Conservation (phyloP, 2,113 vertebrate genomes). For the Neopipo cinnamomea region DNA sequence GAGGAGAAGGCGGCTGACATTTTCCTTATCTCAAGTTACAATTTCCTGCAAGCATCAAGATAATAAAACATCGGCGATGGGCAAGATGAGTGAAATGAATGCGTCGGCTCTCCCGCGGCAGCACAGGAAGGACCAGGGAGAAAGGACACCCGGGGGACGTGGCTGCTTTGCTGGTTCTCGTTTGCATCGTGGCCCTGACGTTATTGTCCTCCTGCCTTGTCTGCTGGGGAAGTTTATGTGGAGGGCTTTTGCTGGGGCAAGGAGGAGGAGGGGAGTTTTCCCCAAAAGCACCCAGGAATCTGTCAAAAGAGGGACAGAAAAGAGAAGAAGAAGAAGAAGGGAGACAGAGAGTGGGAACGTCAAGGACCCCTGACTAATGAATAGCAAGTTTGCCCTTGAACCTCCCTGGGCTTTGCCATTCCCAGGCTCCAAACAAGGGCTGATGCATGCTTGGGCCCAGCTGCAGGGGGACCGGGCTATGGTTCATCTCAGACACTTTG, state of each 20-base stretch:
- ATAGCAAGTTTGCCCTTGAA: conserved; percentile 90
- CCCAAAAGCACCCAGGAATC: conserved; percentile 79
- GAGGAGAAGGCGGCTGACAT: conserved; percentile 51
- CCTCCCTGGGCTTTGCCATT: conserved; percentile 84
- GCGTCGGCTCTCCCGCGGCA: neutral
- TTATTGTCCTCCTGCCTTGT: conserved; percentile 72
- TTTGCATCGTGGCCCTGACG: conserved; percentile 63
- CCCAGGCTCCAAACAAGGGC: conserved; percentile 91
- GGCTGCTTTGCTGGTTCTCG: conserved; percentile 6
- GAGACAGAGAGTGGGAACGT: conserved; percentile 75
- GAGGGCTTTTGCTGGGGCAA: conserved; percentile 48
- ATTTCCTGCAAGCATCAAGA: conserved; percentile 68
- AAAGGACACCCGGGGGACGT: conserved; percentile 43
- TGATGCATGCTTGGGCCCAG: conserved; percentile 83
- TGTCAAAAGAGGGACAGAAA: conserved; percentile 71
- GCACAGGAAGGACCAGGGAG: neutral
- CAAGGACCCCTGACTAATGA: conserved; percentile 87
- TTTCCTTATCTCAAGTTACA: conserved; percentile 70
- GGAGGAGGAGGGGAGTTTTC: conserved; percentile 64
- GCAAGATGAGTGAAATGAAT: neutral
- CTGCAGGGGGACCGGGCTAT: conserved; percentile 80
- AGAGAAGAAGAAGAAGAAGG: conserved; percentile 68
- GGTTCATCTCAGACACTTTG: conserved; percentile 90
- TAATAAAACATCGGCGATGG: conserved; percentile 43
- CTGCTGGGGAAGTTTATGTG: conserved; percentile 71